These are phyloP conservation scores for Stomatorhinus ivindoensis DNA, from an alignment of 2,113 vertebrate genomes.

Conservation along the genomic window DNA sequence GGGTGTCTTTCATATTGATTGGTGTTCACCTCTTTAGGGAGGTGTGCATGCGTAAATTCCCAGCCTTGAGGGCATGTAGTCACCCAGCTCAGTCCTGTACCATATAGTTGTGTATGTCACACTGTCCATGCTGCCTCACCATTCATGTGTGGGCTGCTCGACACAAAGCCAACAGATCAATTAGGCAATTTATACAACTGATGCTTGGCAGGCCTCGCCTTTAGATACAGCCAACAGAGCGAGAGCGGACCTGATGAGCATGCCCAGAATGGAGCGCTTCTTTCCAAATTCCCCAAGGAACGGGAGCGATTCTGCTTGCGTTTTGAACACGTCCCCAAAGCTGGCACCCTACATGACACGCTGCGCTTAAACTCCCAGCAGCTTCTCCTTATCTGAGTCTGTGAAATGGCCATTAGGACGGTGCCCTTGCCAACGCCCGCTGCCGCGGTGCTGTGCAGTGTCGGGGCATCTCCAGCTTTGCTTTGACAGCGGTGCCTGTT, in stretches of 20 bases:
- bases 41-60: not conserved
- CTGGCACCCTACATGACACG: conserved; percentile 60
- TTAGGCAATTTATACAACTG: conserved; percentile 61
- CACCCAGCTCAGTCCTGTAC: not conserved
- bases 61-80: not conserved
- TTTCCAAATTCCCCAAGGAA: conserved; percentile 54
- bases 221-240: conserved; percentile 56
- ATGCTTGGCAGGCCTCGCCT: conserved; percentile 51
- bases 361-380: conserved; percentile 58
- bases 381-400: conserved; percentile 61
- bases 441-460: conserved; percentile 54
- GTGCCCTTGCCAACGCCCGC: conserved; percentile 51
- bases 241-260: conserved; percentile 57
- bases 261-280: conserved; percentile 54
- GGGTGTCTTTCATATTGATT: not conserved
- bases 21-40: not conserved
- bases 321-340: conserved; percentile 54
- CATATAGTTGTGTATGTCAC: not conserved
- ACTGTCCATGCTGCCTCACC: not conserved
- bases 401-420: conserved; percentile 61
- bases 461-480: conserved; percentile 48
- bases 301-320: conserved; percentile 60
- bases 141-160: conserved; percentile 17
- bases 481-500: conserved; percentile 50
- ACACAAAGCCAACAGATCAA: conserved; percentile 64